phyloP scores from a whole-genome alignment of 1,140 invertebrate species.

The Anoplophora glabripennis region DNA sequence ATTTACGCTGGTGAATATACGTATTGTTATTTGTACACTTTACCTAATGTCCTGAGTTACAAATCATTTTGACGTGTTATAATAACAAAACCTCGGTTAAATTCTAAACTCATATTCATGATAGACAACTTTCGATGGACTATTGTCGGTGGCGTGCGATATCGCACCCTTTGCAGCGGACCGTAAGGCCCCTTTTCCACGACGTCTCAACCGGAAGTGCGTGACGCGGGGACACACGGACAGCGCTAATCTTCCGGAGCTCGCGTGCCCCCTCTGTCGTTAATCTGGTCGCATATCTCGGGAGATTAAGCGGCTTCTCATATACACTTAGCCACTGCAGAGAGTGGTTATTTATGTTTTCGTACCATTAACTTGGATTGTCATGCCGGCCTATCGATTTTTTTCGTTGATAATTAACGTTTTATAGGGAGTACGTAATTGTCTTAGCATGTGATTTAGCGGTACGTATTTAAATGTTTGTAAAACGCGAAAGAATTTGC shows the following conservation, averaged over 20 bases:
- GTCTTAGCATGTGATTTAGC: no score
- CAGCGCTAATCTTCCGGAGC: constrained; percentile 37
- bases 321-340: constrained; percentile 12
- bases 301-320: constrained; percentile 24
- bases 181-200: constrained; percentile 16
- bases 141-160: neutral
- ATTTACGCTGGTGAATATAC: no score
- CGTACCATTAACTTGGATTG: constrained; percentile 18
- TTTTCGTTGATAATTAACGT: neutral
- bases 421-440: no score
- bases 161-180: neutral
- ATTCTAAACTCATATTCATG: neutral
- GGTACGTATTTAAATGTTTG: no score
- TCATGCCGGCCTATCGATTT: constrained; percentile 18
- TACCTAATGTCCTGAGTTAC: no score
- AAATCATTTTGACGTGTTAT: no score
- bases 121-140: constrained; percentile 2
- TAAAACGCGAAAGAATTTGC: no score
- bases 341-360: constrained; percentile 19
- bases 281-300: constrained; percentile 37
- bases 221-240: constrained; percentile 35
- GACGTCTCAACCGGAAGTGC: constrained; percentile 31
- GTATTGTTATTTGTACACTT: no score
- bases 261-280: constrained; percentile 31
- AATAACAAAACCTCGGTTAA: no score